Conservation (phyloP, 2,113 vertebrate species). For the Thalassarche chlororhynchos region DNA sequence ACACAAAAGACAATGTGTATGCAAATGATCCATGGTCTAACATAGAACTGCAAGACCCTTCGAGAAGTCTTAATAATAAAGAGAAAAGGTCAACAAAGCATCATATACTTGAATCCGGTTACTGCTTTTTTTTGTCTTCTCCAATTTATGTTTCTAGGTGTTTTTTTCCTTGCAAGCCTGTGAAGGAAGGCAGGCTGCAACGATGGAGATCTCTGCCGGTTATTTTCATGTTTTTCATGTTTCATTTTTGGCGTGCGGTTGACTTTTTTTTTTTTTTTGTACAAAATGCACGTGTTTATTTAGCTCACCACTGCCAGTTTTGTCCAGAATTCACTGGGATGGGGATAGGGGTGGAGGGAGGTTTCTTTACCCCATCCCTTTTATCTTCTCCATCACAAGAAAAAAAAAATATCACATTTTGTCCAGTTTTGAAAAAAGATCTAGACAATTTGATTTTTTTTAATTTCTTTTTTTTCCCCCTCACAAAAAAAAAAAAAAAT, state of each 20-base stretch:
- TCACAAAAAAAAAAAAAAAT: neutral
- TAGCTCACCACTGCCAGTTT: constrained; percentile 61
- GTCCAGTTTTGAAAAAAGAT: constrained; percentile 51
- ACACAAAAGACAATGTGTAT: constrained; percentile 91
- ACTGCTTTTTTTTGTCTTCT: constrained; percentile 71
- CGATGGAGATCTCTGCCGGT: constrained; percentile 57
- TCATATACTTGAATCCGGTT: constrained; percentile 76
- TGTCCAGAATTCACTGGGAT: constrained; percentile 62
- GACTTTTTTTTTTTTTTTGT: constrained; percentile 22
- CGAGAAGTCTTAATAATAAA: constrained; percentile 84
- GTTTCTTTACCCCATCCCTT: constrained; percentile 40
- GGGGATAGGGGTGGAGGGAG: neutral
- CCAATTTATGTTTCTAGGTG: constrained; percentile 45
- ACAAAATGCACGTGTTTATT: neutral
- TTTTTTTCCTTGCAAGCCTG: constrained; percentile 56
- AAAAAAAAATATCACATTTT: constrained; percentile 15
- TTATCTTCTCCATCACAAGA: constrained; percentile 51
- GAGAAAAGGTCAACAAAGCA: constrained; percentile 78
- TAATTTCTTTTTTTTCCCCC: neutral
- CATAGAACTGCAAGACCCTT: constrained; percentile 92
- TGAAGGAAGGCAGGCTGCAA: constrained; percentile 48
- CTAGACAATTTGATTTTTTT: constrained; percentile 10
- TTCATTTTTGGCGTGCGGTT: constrained; percentile 5
- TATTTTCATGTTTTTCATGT: neutral
- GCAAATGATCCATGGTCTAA: constrained; percentile 90